Evolutionary conservation across 2,113 vertebrate genomes (phyloP).

Genomic region (Bujurquina vittata): DNA sequence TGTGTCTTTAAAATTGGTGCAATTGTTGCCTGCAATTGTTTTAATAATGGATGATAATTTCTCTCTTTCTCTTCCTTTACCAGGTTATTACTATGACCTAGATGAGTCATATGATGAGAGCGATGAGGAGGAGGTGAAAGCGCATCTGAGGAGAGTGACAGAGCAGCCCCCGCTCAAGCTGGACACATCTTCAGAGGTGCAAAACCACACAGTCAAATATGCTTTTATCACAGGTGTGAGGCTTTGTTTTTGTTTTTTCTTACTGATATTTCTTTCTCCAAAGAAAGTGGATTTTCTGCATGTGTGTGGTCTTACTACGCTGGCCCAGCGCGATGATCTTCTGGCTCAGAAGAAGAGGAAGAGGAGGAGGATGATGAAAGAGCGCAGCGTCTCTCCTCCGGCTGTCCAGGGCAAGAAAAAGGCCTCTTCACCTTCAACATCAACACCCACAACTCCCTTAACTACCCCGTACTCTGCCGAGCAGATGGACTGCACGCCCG

Average conservation of each 20-base stretch:
- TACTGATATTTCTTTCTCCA: slow-evolving; percentile 29
- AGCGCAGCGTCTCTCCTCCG: slow-evolving; percentile 90
- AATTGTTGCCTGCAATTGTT: background rate
- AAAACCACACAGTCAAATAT: background rate
- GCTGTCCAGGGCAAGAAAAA: slow-evolving; percentile 85
- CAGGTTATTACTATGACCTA: slow-evolving; percentile 95
- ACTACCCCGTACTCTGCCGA: slow-evolving; percentile 92
- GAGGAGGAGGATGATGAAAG: slow-evolving; percentile 92
- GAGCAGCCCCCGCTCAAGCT: slow-evolving; percentile 95
- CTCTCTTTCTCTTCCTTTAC: background rate
- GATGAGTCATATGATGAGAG: slow-evolving; percentile 97
- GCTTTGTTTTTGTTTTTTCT: background rate
- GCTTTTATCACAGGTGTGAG: background rate
- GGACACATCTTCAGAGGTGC: slow-evolving; percentile 91
- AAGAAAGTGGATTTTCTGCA: slow-evolving; percentile 95
- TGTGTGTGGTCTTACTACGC: slow-evolving; percentile 92
- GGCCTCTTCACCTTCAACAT: slow-evolving; percentile 61
- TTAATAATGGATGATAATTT: slow-evolving; percentile 8
- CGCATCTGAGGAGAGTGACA: slow-evolving; percentile 91
- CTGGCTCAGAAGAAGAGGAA: slow-evolving; percentile 90
- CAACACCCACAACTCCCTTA: slow-evolving; percentile 75
- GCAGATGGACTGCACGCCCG: slow-evolving; percentile 92
- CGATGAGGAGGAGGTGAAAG: slow-evolving; percentile 94
- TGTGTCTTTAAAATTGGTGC: background rate
- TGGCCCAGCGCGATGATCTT: slow-evolving; percentile 88